Conservation (phyloP, 2,888 invertebrate species). For the Stenotaenia linearis region DNA sequence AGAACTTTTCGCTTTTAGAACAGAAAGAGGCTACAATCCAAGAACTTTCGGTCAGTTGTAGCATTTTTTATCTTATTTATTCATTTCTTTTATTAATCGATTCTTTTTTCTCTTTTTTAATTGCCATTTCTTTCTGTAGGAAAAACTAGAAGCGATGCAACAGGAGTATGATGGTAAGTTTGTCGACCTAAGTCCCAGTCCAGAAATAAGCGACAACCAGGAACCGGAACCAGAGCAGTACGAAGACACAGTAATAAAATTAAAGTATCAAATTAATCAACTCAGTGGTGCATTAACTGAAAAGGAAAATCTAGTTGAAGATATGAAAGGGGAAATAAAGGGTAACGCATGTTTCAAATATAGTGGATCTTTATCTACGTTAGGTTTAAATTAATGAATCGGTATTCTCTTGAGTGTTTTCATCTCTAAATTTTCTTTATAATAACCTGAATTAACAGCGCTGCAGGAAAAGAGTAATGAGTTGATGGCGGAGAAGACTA, state of each 20-base stretch:
- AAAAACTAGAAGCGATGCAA: background rate
- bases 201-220: background rate
- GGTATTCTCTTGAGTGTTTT: too few relatives aligned
- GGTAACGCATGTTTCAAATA: background rate
- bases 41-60: conserved; percentile 14
- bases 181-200: background rate
- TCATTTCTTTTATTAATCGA: background rate
- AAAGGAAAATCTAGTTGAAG: conserved; percentile 2
- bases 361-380: background rate
- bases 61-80: background rate
- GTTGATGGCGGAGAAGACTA: conserved; percentile 1
- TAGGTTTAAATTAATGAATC: too few relatives aligned
- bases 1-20: conserved; percentile 15
- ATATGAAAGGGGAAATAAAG: conserved; percentile 21
- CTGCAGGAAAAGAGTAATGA: conserved; percentile 28
- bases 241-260: background rate
- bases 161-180: conserved; percentile 13
- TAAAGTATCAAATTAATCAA: background rate
- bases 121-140: conserved; percentile 6
- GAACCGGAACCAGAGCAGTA: background rate
- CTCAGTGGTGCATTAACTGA: background rate
- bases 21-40: conserved; percentile 1
- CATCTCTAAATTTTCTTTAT: too few relatives aligned
- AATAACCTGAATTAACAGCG: too few relatives aligned
- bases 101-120: background rate